phyloP scores from a whole-genome alignment of 2,797 vertebrate species.

The Rhinichthys osculus region DNA sequence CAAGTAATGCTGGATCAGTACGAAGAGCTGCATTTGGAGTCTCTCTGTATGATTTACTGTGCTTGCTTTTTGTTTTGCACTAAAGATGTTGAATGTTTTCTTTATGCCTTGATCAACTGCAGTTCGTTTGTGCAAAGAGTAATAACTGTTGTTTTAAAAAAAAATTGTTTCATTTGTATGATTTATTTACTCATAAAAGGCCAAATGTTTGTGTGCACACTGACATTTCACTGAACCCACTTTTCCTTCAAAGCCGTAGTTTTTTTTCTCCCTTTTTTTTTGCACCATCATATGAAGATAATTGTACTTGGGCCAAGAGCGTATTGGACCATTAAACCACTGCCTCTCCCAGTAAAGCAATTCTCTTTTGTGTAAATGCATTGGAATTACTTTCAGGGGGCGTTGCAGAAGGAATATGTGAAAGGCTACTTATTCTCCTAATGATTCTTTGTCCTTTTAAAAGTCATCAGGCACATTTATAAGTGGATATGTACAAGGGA shows the following conservation, averaged over 20 bases:
- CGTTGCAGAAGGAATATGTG: conserved; percentile 75
- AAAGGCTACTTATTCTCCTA: conserved; percentile 83
- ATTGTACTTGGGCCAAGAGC: conserved; percentile 75
- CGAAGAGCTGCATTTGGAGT: conserved; percentile 25
- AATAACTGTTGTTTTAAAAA: conserved; percentile 46
- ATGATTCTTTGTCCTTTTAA: conserved; percentile 84
- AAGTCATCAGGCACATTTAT: conserved; percentile 81
- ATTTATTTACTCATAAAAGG: conserved; percentile 70
- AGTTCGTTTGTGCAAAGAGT: conserved; percentile 54
- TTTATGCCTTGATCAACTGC: conserved; percentile 52
- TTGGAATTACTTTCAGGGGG: conserved; percentile 76
- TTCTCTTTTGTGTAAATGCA: conserved; percentile 82
- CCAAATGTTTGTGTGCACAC: conserved; percentile 64
- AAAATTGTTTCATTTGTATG: conserved; percentile 27
- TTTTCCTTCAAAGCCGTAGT: conserved; percentile 57
- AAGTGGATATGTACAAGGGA: conserved; percentile 76
- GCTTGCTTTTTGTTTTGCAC: conserved; percentile 40
- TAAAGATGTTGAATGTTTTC: conserved; percentile 47
- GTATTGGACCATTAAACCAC: conserved; percentile 82
- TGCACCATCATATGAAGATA: conserved; percentile 74
- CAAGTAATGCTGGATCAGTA: neutral
- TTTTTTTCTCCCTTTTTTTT: conserved; percentile 62
- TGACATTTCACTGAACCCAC: conserved; percentile 62
- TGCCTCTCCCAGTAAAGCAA: conserved; percentile 76
- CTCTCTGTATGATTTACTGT: conserved; percentile 45